phyloP scores from a whole-genome alignment of 2,797 vertebrate species.

The Rhinophrynus dorsalis region DNA sequence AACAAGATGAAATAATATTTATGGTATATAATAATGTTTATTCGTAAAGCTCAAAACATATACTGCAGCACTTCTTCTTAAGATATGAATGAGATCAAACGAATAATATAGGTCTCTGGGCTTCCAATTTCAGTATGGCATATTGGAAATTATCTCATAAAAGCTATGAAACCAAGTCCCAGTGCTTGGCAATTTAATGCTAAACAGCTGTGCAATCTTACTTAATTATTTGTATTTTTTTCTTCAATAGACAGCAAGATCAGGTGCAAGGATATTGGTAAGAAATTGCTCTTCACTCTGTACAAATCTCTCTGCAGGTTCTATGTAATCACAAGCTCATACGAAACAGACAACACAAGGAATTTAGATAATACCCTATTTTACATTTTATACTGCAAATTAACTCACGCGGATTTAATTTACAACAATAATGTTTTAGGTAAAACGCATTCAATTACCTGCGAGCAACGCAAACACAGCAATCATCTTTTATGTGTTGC shows the following conservation, averaged over 20 bases:
- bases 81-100: no score
- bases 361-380: neutral
- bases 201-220: slow-evolving; percentile 9
- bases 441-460: slow-evolving; percentile 1
- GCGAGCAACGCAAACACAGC: no score
- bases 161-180: neutral
- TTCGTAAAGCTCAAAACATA: no score
- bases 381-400: neutral
- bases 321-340: neutral
- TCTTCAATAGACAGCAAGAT: slow-evolving; percentile 6
- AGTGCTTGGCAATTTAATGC: neutral
- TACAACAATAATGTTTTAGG: neutral
- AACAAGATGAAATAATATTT: no score
- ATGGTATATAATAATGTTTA: no score
- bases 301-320: slow-evolving; percentile 1
- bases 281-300: neutral
- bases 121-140: no score
- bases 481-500: slow-evolving; percentile 16
- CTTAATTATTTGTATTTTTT: slow-evolving; percentile 8
- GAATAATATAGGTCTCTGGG: no score
- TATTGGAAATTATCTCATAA: no score
- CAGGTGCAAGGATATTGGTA: slow-evolving; percentile 10
- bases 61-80: no score
- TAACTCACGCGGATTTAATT: neutral
- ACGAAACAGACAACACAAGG: neutral